Evolutionary conservation across 1,140 invertebrate genomes (phyloP).

Genomic region (Portunus trituberculatus): DNA sequence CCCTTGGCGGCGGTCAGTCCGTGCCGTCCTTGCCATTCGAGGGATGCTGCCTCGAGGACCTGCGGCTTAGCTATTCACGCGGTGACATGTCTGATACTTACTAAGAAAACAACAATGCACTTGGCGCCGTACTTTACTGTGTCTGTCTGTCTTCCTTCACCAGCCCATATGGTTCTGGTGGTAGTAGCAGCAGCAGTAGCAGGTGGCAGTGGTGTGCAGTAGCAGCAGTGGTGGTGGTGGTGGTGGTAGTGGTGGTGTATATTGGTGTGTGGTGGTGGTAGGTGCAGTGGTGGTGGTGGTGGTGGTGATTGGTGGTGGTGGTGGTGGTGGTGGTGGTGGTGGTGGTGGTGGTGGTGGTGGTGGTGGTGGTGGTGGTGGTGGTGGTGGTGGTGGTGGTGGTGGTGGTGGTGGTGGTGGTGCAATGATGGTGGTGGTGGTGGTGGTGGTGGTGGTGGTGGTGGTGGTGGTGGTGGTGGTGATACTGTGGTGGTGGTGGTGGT

Average conservation of each 20-base stretch:
- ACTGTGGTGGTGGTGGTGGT: background rate
- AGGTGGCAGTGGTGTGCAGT: background rate
- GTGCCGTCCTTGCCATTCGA: too few relatives aligned
- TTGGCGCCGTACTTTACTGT: too few relatives aligned
- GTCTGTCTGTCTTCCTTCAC: too few relatives aligned
- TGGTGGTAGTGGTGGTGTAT: background rate
- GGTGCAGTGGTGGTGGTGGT: background rate
- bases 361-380: background rate
- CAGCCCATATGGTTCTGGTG: background rate
- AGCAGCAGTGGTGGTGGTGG: background rate
- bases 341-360: conserved; percentile 17
- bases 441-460: background rate
- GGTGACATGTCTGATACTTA: too few relatives aligned
- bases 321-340: background rate
- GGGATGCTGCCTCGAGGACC: too few relatives aligned
- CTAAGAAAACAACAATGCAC: too few relatives aligned
- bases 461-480: background rate
- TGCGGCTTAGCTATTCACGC: too few relatives aligned
- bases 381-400: background rate
- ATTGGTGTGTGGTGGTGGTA: background rate
- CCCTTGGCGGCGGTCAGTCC: too few relatives aligned
- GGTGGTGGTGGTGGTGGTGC: background rate
- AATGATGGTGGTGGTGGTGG: background rate
- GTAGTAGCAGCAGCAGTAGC: background rate
- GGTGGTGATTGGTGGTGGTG: background rate